phyloP scores from a whole-genome alignment of 2,113 vertebrate genomes.

The Podarcis muralis region DNA sequence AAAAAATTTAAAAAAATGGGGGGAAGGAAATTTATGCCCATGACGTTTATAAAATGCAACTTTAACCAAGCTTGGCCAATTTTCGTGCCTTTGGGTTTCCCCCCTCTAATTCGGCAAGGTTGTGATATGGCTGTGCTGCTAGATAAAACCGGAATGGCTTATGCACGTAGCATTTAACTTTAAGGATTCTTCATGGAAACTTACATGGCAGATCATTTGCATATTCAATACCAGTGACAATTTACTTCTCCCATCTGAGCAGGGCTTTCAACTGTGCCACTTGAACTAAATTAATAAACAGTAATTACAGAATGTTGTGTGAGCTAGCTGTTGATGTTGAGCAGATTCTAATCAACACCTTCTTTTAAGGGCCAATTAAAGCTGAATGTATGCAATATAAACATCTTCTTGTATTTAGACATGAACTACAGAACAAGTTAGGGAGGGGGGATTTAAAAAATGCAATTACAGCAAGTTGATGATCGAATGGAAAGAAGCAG shows the following conservation, averaged over 20 bases:
- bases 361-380: constrained; percentile 88
- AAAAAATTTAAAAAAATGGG: constrained; percentile 16
- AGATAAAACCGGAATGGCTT: constrained; percentile 74
- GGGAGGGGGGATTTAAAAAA: constrained; percentile 71
- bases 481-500: constrained; percentile 64
- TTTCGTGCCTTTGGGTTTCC: constrained; percentile 33
- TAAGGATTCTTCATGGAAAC: constrained; percentile 82
- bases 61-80: constrained; percentile 60
- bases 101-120: constrained; percentile 38
- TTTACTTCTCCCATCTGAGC: constrained; percentile 87
- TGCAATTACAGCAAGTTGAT: constrained; percentile 76
- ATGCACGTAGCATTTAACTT: constrained; percentile 77
- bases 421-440: constrained; percentile 79
- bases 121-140: constrained; percentile 60
- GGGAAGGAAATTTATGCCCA: constrained; percentile 33
- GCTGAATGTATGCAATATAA: constrained; percentile 87
- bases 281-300: constrained; percentile 90
- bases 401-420: constrained; percentile 86
- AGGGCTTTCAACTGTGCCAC: constrained; percentile 86
- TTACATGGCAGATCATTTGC: constrained; percentile 82
- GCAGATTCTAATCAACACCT: constrained; percentile 88
- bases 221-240: constrained; percentile 87
- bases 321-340: constrained; percentile 87
- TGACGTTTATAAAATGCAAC: constrained; percentile 45
- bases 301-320: constrained; percentile 88